A percentile compares a stretch with the other conserved stretches of the same genome.
phyloP scores from a whole-genome alignment of 1,140 invertebrate genomes.

The Drosophila seguyi region DNA sequence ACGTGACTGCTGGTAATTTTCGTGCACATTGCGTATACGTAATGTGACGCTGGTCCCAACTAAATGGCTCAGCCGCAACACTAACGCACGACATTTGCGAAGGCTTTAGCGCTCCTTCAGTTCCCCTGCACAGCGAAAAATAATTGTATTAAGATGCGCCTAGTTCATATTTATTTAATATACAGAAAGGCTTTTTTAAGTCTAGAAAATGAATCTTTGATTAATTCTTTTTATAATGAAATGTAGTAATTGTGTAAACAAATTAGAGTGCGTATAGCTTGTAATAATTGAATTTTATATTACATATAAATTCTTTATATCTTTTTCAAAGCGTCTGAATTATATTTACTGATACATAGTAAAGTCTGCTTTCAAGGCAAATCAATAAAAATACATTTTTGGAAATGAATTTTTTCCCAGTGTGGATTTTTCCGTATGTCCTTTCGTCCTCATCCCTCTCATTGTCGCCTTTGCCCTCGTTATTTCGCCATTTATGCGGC shows the following conservation, averaged over 20 bases:
- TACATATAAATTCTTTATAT: background rate
- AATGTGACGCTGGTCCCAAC: slow-evolving; percentile 39
- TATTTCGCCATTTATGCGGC: slow-evolving; percentile 51
- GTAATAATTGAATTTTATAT: no score
- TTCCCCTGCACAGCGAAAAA: background rate
- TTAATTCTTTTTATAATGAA: no score
- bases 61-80: slow-evolving; percentile 49
- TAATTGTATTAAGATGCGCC: background rate
- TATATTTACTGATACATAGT: background rate
- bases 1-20: slow-evolving; percentile 51
- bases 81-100: slow-evolving; percentile 45
- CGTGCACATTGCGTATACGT: slow-evolving; percentile 63
- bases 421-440: background rate
- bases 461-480: slow-evolving; percentile 44
- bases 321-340: no score
- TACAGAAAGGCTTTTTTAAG: no score
- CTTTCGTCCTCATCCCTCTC: slow-evolving; percentile 1
- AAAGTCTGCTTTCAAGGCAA: background rate
- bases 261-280: no score
- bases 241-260: no score
- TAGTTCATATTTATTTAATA: no score
- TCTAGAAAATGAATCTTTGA: no score
- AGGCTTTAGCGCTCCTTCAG: slow-evolving; percentile 29
- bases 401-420: background rate
- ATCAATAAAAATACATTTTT: background rate